Percentiles rank a stretch among this genome's conserved stretches.
Conservation (phyloP, 1,140 invertebrate genomes). For the Temnothorax longispinosus region DNA sequence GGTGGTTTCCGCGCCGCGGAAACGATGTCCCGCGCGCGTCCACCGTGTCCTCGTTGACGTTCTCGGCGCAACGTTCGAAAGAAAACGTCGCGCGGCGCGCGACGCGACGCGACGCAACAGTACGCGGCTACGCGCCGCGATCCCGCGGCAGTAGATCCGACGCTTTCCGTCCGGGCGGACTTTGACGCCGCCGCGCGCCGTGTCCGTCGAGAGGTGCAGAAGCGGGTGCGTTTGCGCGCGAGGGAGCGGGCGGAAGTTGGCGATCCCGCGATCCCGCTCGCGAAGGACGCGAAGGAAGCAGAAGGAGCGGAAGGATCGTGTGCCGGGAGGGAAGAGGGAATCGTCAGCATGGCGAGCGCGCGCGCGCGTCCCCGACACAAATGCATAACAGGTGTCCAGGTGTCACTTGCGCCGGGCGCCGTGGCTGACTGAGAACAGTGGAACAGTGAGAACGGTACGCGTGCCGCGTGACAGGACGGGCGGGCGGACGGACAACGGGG, state of each 20-base stretch:
- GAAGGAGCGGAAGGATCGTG: conserved; percentile 1
- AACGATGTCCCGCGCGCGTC: background rate
- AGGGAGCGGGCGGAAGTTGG: background rate
- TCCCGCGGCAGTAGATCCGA: conserved; percentile 40
- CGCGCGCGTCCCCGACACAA: background rate
- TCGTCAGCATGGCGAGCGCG: background rate
- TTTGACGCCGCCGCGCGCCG: background rate
- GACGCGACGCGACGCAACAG: background rate
- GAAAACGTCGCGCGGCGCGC: background rate
- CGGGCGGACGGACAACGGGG: background rate
- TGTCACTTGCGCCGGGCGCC: conserved; percentile 16
- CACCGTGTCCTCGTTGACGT: background rate
- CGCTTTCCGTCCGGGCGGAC: conserved; percentile 54
- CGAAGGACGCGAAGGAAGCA: background rate
- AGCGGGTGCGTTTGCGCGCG: conserved; percentile 3
- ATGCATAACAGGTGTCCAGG: conserved; percentile 8
- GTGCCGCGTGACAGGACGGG: background rate
- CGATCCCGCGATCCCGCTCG: background rate
- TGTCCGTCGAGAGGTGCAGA: background rate
- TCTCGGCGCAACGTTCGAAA: background rate
- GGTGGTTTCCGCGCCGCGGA: background rate
- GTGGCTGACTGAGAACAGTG: conserved; percentile 7
- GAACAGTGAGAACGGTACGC: background rate
- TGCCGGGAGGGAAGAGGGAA: no score
- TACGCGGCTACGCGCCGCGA: background rate